phyloP scores from a whole-genome alignment of 1,140 invertebrate genomes.

The Sitophilus oryzae region DNA sequence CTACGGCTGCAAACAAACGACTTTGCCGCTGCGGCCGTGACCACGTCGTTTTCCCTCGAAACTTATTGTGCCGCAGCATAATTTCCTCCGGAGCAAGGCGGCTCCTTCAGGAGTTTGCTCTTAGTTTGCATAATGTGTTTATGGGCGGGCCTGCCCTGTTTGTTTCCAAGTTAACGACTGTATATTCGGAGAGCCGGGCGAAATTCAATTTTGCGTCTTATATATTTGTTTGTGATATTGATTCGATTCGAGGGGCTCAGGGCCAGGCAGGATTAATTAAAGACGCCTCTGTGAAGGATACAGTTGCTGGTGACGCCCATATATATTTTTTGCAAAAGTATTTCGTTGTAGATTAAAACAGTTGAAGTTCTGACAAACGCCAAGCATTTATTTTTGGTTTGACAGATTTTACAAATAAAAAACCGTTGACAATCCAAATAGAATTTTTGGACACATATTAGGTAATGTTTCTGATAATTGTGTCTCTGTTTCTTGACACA shows the following conservation, averaged over 20 bases:
- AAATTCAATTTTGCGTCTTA: constrained; percentile 26
- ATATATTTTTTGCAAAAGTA: too few relatives aligned
- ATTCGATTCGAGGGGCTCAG: constrained; percentile 11
- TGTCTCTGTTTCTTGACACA: too few relatives aligned
- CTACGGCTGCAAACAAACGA: too few relatives aligned
- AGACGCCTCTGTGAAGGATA: too few relatives aligned
- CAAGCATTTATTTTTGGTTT: too few relatives aligned
- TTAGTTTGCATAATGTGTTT: constrained; percentile 30
- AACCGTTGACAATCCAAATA: too few relatives aligned
- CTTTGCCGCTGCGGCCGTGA: constrained; percentile 15
- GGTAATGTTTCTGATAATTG: too few relatives aligned
- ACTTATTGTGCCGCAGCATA: constrained; percentile 26
- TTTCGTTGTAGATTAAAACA: too few relatives aligned
- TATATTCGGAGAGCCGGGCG: constrained; percentile 17
- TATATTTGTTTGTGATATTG: constrained; percentile 30
- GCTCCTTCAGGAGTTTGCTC: constrained; percentile 25
- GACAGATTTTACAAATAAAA: too few relatives aligned
- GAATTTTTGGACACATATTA: too few relatives aligned
- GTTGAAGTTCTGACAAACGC: too few relatives aligned
- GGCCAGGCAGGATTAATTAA: not conserved
- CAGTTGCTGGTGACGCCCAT: too few relatives aligned
- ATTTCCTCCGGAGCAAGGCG: constrained; percentile 23
- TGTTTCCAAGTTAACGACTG: constrained; percentile 23
- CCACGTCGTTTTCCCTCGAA: constrained; percentile 14
- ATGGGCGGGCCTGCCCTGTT: constrained; percentile 18